Evolutionary conservation across 2,113 vertebrate genomes (phyloP).

Genomic region (Eublepharis macularius): DNA sequence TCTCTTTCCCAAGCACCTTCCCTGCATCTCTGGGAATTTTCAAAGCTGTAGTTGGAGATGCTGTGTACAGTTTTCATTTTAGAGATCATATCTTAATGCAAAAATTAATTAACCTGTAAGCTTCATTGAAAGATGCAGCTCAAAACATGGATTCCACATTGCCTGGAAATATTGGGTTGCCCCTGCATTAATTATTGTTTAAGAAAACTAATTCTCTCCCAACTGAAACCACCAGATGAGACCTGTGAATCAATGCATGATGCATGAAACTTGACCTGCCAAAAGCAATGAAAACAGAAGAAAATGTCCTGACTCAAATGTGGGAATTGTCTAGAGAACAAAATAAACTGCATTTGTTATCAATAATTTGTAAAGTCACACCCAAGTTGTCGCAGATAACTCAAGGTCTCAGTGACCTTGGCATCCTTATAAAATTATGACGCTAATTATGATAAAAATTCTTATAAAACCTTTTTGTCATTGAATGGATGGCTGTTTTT

Average conservation of each 20-base stretch:
- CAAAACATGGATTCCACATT: background rate
- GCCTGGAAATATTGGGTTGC: background rate
- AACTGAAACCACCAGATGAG: background rate
- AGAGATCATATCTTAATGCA: background rate
- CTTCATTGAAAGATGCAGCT: background rate
- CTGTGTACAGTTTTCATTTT: too few species aligned
- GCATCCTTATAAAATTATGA: background rate
- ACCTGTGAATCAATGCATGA: background rate
- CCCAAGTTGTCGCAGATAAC: background rate
- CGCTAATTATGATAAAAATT: background rate
- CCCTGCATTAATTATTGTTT: background rate
- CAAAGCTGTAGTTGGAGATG: too few species aligned
- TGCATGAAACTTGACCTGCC: background rate
- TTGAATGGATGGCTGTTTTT: background rate
- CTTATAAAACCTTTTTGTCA: background rate
- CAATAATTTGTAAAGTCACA: background rate
- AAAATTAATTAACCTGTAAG: background rate
- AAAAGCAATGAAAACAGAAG: background rate
- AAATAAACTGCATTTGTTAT: background rate
- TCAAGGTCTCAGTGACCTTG: conserved; percentile 3
- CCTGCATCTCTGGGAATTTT: too few species aligned
- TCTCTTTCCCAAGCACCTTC: too few species aligned
- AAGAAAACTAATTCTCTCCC: background rate
- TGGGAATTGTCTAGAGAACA: background rate
- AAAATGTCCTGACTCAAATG: background rate